phyloP scores from a whole-genome alignment of 2,888 invertebrate genomes.

The Melanotus villosus region DNA sequence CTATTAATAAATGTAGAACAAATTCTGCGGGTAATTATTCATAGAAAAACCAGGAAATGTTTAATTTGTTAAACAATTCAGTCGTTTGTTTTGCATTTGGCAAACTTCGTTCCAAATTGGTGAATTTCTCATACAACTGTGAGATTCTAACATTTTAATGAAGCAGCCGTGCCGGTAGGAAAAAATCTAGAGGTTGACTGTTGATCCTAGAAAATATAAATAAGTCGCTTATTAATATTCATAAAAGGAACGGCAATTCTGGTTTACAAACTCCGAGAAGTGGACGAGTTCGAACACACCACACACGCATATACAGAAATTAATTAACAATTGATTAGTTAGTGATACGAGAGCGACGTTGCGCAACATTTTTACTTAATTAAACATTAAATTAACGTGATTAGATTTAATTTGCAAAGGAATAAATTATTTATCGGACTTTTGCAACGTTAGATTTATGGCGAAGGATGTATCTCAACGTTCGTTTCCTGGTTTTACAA shows the following conservation, averaged over 20 bases:
- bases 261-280: background rate
- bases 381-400: slow-evolving; percentile 21
- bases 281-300: background rate
- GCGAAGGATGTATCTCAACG: slow-evolving; percentile 16
- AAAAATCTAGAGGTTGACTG: too few species aligned
- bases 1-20: background rate
- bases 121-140: too few species aligned
- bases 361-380: slow-evolving; percentile 23
- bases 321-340: slow-evolving; percentile 24
- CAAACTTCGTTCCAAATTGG: too few species aligned
- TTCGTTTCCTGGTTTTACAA: slow-evolving; percentile 19
- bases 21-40: background rate
- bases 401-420: slow-evolving; percentile 21
- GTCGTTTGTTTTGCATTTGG: too few species aligned
- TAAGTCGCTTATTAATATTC: background rate
- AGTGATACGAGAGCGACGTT: slow-evolving; percentile 11
- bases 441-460: slow-evolving; percentile 19
- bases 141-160: too few species aligned
- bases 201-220: background rate
- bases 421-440: slow-evolving; percentile 27
- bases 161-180: too few species aligned
- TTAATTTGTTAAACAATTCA: background rate
- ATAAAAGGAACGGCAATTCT: background rate
- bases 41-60: background rate
- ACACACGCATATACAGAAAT: slow-evolving; percentile 3